Percentiles rank a stretch among this genome's conserved stretches.
These are phyloP conservation scores for Melieria omissa DNA, from an alignment of 2,888 invertebrate genomes.

Conservation along the genomic window DNA sequence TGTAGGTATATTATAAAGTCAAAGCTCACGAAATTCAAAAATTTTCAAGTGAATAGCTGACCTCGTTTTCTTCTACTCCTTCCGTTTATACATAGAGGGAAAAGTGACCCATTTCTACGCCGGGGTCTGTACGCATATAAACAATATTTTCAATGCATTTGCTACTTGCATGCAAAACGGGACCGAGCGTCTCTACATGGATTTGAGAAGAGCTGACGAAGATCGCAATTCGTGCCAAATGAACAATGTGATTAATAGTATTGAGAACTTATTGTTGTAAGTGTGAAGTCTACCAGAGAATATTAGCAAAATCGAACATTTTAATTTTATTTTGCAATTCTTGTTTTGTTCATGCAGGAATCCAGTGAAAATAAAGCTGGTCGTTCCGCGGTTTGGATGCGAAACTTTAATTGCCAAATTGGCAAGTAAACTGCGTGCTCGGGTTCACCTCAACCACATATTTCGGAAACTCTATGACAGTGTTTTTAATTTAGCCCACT, in stretches of 20 bases:
- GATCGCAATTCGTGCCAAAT: conserved; percentile 1
- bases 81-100: conserved; percentile 28
- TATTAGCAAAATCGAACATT: background rate
- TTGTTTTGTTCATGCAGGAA: conserved; percentile 2
- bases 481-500: conserved; percentile 21
- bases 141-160: conserved; percentile 39
- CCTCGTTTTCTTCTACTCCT: background rate
- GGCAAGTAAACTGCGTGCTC: conserved; percentile 7
- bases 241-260: conserved; percentile 24
- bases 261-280: conserved; percentile 29
- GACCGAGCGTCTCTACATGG: conserved; percentile 41
- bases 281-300: background rate
- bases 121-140: conserved; percentile 41
- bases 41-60: background rate
- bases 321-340: background rate
- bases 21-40: background rate
- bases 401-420: conserved; percentile 38
- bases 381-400: conserved; percentile 30
- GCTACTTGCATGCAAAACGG: conserved; percentile 38
- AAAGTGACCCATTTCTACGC: conserved; percentile 44
- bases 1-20: too few relatives aligned
- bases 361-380: conserved; percentile 14
- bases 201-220: conserved; percentile 39
- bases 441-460: conserved; percentile 21
- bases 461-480: conserved; percentile 8